phyloP scores from a whole-genome alignment of 2,113 vertebrate species.

The Parotia lawesii region DNA sequence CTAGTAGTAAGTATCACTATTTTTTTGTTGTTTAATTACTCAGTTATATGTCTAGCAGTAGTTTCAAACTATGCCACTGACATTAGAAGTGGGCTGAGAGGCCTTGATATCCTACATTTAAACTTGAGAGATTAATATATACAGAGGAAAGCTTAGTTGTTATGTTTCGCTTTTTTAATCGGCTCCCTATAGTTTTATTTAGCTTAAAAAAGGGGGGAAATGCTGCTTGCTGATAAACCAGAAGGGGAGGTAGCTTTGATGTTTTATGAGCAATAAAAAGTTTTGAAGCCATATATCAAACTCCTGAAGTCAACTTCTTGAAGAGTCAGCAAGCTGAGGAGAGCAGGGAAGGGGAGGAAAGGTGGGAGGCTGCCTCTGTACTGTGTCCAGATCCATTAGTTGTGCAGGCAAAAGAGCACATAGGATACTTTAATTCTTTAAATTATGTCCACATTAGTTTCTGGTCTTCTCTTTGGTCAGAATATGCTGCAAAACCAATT shows the following conservation, averaged over 20 bases:
- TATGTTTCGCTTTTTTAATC: neutral
- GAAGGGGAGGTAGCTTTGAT: conserved; percentile 20
- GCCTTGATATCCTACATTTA: neutral
- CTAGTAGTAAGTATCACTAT: neutral
- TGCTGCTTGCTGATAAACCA: conserved; percentile 18
- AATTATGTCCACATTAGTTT: neutral
- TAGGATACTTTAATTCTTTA: neutral
- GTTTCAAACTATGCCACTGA: neutral
- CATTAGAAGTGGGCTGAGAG: neutral
- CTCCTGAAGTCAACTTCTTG: neutral
- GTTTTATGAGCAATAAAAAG: conserved; percentile 31
- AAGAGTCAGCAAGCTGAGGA: neutral
- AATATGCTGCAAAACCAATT: neutral
- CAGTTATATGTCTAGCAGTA: neutral
- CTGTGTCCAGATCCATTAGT: neutral
- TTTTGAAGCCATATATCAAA: neutral
- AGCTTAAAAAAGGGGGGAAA: neutral
- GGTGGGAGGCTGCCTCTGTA: neutral
- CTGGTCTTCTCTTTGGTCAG: neutral
- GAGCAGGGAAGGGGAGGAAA: neutral
- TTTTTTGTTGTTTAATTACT: neutral
- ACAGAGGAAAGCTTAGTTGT: neutral
- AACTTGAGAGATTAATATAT: neutral
- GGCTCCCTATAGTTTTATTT: neutral
- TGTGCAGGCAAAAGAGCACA: neutral